Base-by-base conservation (phyloP, 1,140 invertebrate species). In the Eueides isabella region DNA sequence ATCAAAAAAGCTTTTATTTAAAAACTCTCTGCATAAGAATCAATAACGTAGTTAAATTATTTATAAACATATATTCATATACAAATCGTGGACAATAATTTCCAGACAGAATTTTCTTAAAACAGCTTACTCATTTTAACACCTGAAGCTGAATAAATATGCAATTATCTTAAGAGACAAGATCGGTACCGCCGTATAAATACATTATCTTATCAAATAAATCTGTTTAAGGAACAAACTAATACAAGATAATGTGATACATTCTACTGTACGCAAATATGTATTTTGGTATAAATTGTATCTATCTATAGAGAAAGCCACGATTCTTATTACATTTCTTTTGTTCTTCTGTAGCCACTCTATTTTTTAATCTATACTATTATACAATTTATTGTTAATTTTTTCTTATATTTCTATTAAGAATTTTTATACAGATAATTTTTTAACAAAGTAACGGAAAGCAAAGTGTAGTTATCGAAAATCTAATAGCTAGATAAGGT, bases 171-270 rank as follows among this genome's bases (percentile, higher is more conserved):
- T 66, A 48, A 23, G 71, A 29, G 70, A 70, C 31, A 44, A 44
- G 68, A 69, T 76, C 35, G 38, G 65, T 62, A 66, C 48, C 48
- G 38, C 61, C 61, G 69, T 77, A 74, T 76, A 73, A 74, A 76
- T 80, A 67, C 67, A 35, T 67, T 84, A 88, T 85, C 86, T 89
- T 87, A 89, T 89, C 87, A 62, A 64, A 63, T 80, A 84, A 84
- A 87, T 85, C 84, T 89, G 80, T 89, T 84, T 88, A 79, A 69
- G 83, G 77, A 81, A 80, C 87, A 85, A 86, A 85, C 82, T 83
- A 71, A 80, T 75, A 64, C 48, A 31, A 78, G 80, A 85, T 85
- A 84, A 72, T 76, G 48, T 65, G 69, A 75, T 75, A 77, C n/a
- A n/a, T n/a, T n/a, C 71, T 78, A 70, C 62, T 78, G 41, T 41